Percentiles rank a stretch among this genome's conserved stretches.
These are phyloP conservation scores for Pluvialis apricaria DNA, from an alignment of 2,113 vertebrate species.

Conservation along the genomic window DNA sequence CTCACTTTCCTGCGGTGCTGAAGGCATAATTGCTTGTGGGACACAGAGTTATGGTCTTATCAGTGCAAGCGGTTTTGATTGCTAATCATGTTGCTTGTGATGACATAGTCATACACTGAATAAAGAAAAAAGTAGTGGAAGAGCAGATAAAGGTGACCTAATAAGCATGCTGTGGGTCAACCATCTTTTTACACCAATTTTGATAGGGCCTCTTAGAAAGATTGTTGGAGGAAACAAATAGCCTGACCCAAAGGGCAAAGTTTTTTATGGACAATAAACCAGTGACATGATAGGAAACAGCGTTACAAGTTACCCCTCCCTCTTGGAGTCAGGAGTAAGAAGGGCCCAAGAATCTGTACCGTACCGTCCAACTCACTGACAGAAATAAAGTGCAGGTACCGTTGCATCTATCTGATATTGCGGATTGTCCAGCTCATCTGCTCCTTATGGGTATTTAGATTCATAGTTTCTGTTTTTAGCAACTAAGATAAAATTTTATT, in stretches of 20 bases:
- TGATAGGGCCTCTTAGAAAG: not conserved
- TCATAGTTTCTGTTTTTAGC: not conserved
- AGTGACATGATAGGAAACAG: not conserved
- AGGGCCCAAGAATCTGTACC: not conserved
- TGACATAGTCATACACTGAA: not conserved
- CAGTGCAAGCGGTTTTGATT: not conserved
- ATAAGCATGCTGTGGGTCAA: not conserved
- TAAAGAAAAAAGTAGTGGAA: not conserved
- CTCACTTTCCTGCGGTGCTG: not conserved
- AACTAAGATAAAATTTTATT: not conserved
- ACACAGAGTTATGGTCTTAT: not conserved
- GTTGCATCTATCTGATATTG: not conserved
- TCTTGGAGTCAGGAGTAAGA: not conserved
- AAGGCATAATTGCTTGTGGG: not conserved
- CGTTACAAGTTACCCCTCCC: not conserved
- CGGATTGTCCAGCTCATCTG: not conserved
- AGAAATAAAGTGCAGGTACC: not conserved
- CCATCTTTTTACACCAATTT: not conserved
- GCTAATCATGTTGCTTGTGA: not conserved
- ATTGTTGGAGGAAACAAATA: not conserved
- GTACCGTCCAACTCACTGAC: fast-evolving
- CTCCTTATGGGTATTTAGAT: not conserved
- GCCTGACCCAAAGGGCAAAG: not conserved
- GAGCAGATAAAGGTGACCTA: not conserved
- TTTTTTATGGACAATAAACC: not conserved